A percentile compares a stretch with the other conserved stretches of the same genome.
Evolutionary conservation across 2,888 invertebrate genomes (phyloP).

Genomic region (Plebejus anna): DNA sequence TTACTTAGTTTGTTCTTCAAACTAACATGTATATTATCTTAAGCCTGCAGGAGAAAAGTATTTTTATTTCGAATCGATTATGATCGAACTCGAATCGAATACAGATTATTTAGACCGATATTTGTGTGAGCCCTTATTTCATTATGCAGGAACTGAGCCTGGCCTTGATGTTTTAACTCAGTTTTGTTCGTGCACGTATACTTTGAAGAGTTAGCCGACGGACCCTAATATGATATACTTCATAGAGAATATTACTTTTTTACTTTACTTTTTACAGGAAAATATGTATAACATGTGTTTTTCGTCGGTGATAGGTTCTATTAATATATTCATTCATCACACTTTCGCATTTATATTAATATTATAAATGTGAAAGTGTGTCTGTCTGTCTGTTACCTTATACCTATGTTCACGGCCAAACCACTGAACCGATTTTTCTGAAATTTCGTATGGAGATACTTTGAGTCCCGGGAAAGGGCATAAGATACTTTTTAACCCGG

Average conservation of each 20-base stretch:
- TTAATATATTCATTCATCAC: no score
- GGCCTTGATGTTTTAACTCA: constrained; percentile 3
- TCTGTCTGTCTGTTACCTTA: no score
- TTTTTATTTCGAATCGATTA: constrained; percentile 1
- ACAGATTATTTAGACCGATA: not conserved
- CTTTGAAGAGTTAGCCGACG: constrained; percentile 1
- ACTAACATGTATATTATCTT: no score
- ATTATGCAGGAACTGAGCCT: constrained; percentile 6
- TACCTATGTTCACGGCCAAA: no score
- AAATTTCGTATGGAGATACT: no score
- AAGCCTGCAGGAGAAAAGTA: no score
- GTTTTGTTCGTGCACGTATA: not conserved
- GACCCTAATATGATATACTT: not conserved
- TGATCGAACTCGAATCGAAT: not conserved
- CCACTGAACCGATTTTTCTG: no score
- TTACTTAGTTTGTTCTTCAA: no score
- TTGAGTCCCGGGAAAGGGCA: no score
- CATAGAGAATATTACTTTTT: constrained; percentile 7
- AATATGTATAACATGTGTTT: not conserved
- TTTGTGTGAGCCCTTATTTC: constrained; percentile 2
- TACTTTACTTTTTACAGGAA: not conserved
- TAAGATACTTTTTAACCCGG: no score
- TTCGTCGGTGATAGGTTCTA: not conserved
- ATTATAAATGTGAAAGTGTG: no score
- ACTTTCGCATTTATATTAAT: no score